A percentile compares a stretch with the other conserved stretches of the same genome.
Evolutionary conservation across 2,113 vertebrate species (phyloP).

Genomic region (Calidris pugnax): DNA sequence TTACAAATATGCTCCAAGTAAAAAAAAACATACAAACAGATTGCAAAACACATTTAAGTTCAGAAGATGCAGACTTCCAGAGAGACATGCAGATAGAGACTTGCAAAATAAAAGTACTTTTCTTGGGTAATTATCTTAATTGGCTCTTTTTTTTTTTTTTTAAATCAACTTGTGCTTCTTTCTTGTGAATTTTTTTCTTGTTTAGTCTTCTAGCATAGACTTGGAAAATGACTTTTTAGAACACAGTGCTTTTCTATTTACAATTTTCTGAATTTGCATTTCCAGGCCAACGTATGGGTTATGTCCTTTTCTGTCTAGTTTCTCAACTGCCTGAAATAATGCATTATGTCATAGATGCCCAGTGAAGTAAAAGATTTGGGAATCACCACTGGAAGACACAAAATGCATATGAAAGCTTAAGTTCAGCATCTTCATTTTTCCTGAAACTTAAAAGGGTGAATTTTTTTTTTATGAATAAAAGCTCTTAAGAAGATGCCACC

Average conservation of each 20-base stretch:
- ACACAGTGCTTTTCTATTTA: neutral
- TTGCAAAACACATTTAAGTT: constrained; percentile 63
- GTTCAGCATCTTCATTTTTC: neutral
- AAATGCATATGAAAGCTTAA: neutral
- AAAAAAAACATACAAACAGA: constrained; percentile 39
- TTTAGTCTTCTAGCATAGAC: neutral
- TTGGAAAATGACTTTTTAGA: neutral
- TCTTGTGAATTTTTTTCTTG: neutral
- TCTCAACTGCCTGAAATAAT: neutral
- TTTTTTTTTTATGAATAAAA: neutral
- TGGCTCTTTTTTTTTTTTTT: neutral
- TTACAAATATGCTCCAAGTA: constrained; percentile 1
- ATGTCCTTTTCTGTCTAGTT: neutral
- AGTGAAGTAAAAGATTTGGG: neutral
- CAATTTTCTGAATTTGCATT: neutral
- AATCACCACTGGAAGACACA: neutral
- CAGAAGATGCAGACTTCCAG: constrained; percentile 25
- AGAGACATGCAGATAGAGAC: neutral
- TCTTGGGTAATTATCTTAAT: constrained; percentile 41
- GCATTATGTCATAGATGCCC: neutral
- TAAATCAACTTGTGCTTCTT: neutral
- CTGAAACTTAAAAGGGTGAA: neutral
- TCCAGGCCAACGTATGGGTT: neutral
- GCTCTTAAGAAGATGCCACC: neutral
- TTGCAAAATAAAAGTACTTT: constrained; percentile 41